A percentile compares a stretch with the other conserved stretches of the same genome.
Evolutionary conservation across 2,888 invertebrate species (phyloP).

Genomic region (Synergus umbraculus): DNA sequence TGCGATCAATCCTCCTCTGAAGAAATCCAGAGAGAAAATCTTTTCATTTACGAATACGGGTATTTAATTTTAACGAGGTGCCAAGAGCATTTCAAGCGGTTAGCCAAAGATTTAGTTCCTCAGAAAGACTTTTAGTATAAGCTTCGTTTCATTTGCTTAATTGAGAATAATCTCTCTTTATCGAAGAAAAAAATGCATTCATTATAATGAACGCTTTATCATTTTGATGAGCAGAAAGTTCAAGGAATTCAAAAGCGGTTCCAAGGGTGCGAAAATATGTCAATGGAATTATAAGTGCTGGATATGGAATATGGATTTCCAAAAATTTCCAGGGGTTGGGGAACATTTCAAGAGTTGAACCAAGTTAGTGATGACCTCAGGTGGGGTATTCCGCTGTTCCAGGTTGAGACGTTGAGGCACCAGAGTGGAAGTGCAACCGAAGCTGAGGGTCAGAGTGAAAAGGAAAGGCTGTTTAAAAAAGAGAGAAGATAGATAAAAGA

Average conservation of each 20-base stretch:
- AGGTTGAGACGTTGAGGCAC: background rate
- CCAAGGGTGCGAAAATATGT: too few species aligned
- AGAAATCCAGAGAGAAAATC: background rate
- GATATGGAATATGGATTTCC: too few species aligned
- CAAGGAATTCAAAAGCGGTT: too few species aligned
- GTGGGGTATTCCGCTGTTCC: too few species aligned
- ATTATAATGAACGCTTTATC: background rate
- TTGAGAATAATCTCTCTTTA: background rate
- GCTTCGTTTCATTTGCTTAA: background rate
- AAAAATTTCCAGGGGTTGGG: too few species aligned
- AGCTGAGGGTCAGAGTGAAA: background rate
- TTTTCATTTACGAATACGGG: background rate
- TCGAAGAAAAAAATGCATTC: background rate
- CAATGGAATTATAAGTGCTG: too few species aligned
- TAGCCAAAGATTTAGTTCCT: background rate
- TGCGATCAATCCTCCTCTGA: background rate
- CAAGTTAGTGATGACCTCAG: too few species aligned
- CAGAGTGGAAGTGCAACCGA: background rate
- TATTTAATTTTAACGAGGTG: background rate
- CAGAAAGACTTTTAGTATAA: background rate
- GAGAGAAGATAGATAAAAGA: slow-evolving; percentile 70
- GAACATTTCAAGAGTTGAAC: too few species aligned
- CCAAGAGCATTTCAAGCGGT: background rate
- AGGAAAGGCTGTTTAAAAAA: slow-evolving; percentile 30
- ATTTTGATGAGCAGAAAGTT: too few species aligned